Evolutionary conservation across 1,140 invertebrate species (phyloP).

Genomic region (Orius laevigatus): DNA sequence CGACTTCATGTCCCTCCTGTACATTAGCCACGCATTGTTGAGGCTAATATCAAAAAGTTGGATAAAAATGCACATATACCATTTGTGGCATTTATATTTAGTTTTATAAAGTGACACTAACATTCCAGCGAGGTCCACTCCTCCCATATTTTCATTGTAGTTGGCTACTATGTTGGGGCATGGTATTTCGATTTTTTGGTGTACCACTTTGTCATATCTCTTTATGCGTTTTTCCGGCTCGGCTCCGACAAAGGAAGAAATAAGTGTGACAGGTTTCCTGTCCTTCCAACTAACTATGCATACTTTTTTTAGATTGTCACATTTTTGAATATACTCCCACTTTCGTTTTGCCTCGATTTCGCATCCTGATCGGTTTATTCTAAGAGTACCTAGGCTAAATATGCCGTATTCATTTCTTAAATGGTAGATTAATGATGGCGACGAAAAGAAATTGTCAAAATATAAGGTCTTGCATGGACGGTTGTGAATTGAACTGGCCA

Average conservation of each 20-base stretch:
- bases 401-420: conserved; percentile 4
- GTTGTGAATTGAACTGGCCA: background rate
- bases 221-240: conserved; percentile 23
- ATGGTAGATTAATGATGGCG: background rate
- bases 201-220: conserved; percentile 23
- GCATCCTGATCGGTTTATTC: background rate
- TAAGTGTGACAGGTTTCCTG: conserved; percentile 28
- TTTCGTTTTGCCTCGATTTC: conserved; percentile 25
- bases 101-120: conserved; percentile 26
- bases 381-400: background rate
- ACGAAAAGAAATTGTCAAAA: conserved; percentile 5
- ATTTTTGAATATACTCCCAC: conserved; percentile 19
- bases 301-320: conserved; percentile 19
- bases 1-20: background rate
- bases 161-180: conserved; percentile 27
- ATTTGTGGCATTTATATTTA: conserved; percentile 12
- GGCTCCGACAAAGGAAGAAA: conserved; percentile 25
- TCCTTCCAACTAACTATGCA: conserved; percentile 27
- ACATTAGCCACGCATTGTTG: conserved; percentile 2
- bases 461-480: background rate
- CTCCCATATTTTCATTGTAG: conserved; percentile 28
- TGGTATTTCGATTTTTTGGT: conserved; percentile 23
- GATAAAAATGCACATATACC: conserved; percentile 17
- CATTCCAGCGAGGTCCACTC: conserved; percentile 28
- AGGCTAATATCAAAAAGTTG: conserved; percentile 3